Evolutionary conservation across 2,113 vertebrate genomes (phyloP).

Genomic region (Xyliphius kryptos): DNA sequence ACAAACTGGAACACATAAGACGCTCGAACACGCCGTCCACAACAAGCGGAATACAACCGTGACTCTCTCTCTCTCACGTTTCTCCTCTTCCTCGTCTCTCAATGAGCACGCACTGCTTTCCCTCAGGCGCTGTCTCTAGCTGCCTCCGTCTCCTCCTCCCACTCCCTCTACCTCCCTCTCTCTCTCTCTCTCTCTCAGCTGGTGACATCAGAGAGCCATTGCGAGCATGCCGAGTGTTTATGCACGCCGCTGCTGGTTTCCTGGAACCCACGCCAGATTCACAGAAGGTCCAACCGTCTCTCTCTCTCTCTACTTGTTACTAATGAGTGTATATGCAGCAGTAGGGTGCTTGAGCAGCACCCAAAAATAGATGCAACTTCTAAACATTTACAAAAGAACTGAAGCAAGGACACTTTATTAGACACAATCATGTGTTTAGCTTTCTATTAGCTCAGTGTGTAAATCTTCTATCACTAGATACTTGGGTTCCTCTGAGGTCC

Average conservation of each 20-base stretch:
- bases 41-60: slow-evolving; percentile 28
- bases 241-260: slow-evolving; percentile 51
- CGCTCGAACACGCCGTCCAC: too few species aligned
- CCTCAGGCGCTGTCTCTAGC: slow-evolving; percentile 46
- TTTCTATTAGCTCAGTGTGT: too few species aligned
- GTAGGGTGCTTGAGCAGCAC: too few species aligned
- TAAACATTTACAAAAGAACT: too few species aligned
- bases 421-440: too few species aligned
- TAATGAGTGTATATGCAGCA: too few species aligned
- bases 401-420: too few species aligned
- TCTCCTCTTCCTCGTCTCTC: slow-evolving; percentile 54
- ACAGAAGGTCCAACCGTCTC: slow-evolving; percentile 43
- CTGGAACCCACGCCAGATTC: slow-evolving; percentile 46
- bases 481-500: too few species aligned
- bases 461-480: too few species aligned
- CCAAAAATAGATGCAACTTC: too few species aligned
- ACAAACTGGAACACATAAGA: background rate
- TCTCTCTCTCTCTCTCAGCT: slow-evolving; percentile 35
- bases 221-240: slow-evolving; percentile 66
- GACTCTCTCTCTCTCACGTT: too few species aligned
- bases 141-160: slow-evolving; percentile 32
- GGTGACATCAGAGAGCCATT: slow-evolving; percentile 67
- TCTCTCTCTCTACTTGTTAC: too few species aligned
- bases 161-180: slow-evolving; percentile 13
- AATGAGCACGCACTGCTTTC: slow-evolving; percentile 32